phyloP scores from a whole-genome alignment of 2,797 vertebrate genomes.

The Balearica regulorum region DNA sequence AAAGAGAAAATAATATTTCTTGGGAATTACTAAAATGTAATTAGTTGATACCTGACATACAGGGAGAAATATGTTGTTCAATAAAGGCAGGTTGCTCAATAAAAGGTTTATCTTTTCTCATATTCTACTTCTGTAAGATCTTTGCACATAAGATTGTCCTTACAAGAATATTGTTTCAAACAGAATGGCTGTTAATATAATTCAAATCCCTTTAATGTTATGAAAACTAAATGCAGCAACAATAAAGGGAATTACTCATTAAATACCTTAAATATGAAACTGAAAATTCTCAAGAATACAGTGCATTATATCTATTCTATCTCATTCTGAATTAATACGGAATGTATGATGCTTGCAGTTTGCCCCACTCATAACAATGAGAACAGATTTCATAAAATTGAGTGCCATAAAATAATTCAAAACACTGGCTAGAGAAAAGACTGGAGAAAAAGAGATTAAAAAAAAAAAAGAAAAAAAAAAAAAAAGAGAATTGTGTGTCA shows the following conservation, averaged over 20 bases:
- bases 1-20: not conserved
- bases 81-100: not conserved
- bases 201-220: not conserved
- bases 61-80: not conserved
- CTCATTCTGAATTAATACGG: not conserved
- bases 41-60: not conserved
- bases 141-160: not conserved
- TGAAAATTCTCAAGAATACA: not conserved
- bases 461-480: not conserved
- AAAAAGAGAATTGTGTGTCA: not conserved
- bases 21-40: not conserved
- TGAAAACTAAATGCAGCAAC: not conserved
- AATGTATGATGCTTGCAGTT: not conserved
- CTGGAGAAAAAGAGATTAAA: not conserved
- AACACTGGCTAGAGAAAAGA: not conserved
- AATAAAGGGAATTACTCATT: not conserved
- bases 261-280: not conserved
- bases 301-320: not conserved
- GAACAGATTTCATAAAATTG: not conserved
- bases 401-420: not conserved
- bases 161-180: not conserved
- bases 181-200: fast-evolving
- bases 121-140: not conserved
- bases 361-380: not conserved
- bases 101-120: not conserved